Evolutionary conservation across 2,888 invertebrate species (phyloP), one percentile per base, ranked within the genome.

Genomic region (Plagiodera versicolora): DNA sequence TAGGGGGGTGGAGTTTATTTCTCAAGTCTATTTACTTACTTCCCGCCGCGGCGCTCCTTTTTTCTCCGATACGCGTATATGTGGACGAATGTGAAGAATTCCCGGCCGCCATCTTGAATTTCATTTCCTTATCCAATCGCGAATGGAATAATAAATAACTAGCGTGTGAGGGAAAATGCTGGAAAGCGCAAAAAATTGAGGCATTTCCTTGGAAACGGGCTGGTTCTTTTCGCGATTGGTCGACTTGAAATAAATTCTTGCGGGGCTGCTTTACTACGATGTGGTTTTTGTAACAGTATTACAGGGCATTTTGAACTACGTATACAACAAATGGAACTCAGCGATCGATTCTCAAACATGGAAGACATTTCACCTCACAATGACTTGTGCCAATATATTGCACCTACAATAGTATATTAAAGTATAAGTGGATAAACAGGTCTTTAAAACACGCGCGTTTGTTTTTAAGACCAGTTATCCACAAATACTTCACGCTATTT

Each of bases 41-140:
- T 39, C 39, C n/a, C 39, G 39, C 6, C 14, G 1, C 11, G 14
- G 14, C 39, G 39, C 11, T 39, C 39, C 39, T 39, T 39, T 66
- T 63, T 56, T 58, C 49, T 50, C 61, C 56, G 60, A 60, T 65
- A 64, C 66, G 69, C 66, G 66, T 67, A 66, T 68, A 65, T 68
- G 67, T 61, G 67, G 65, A 65, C 68, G 69, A 68, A 68, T 72
- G 67, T 64, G 67, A 61, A 64, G 64, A 57, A 63, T 59, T 62
- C 56, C 62, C 58, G 55, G 53, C 61, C 56, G 71, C 70, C 71
- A 70, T 71, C 67, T 67, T 68, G 68, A 64, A 66, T 67, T 39
- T 39, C 6, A 66, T 67, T 65, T 61, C 65, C 67, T 69, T 66
- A 68, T 62, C 62, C 71, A 71, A 71, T 71, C 62, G 69, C 64